Percentiles rank a stretch among this genome's conserved stretches.
phyloP scores from a whole-genome alignment of 2,888 invertebrate genomes.

The Pimpla rufipes region DNA sequence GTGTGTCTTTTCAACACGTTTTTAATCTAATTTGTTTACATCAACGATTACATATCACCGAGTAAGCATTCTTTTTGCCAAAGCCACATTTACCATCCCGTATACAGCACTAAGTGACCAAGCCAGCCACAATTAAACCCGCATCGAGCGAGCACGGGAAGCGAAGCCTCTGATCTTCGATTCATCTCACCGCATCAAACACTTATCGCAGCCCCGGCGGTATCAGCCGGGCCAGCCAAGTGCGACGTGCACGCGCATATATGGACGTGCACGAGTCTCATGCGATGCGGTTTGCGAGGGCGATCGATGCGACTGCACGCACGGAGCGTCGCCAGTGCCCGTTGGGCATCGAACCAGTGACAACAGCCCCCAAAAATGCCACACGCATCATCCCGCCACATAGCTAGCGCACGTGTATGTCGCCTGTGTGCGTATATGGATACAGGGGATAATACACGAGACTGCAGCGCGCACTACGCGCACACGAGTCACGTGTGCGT shows the following conservation, averaged over 20 bases:
- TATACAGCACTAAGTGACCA: too few relatives aligned
- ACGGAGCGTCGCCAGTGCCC: background rate
- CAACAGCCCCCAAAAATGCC: background rate
- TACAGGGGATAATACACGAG: too few relatives aligned
- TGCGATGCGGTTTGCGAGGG: background rate
- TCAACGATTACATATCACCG: too few relatives aligned
- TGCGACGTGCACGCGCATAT: background rate
- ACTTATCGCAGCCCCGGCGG: background rate
- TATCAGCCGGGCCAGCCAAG: too few relatives aligned
- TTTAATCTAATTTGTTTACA: too few relatives aligned
- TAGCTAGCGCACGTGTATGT: background rate
- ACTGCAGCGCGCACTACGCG: slow-evolving; percentile 7
- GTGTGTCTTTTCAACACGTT: too few relatives aligned
- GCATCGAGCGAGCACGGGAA: background rate
- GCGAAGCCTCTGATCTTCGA: background rate
- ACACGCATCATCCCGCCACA: slow-evolving; percentile 3
- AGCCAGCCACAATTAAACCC: too few relatives aligned
- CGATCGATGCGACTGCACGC: slow-evolving; percentile 6
- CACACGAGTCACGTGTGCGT: background rate
- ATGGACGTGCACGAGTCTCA: background rate
- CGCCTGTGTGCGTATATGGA: too few relatives aligned
- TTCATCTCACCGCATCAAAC: background rate
- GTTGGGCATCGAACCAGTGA: slow-evolving; percentile 11
- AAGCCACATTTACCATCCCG: too few relatives aligned
- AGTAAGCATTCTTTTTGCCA: too few relatives aligned